phyloP scores from a whole-genome alignment of 1,140 invertebrate genomes.

The Eciton burchellii region DNA sequence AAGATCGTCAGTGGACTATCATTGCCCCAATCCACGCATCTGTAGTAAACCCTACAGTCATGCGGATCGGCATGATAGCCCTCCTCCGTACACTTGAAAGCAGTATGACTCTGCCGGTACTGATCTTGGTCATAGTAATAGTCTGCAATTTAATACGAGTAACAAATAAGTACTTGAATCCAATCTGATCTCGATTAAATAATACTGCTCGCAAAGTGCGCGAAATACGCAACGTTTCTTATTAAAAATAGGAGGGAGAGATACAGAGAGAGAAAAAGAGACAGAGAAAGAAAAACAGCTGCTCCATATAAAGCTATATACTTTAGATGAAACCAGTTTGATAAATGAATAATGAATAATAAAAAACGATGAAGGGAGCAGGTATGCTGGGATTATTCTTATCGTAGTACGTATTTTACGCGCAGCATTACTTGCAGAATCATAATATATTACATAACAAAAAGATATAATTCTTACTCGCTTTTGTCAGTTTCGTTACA shows the following conservation, averaged over 20 bases:
- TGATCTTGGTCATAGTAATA: constrained; percentile 64
- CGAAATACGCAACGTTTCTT: background rate
- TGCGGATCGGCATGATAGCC: constrained; percentile 87
- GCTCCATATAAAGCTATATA: constrained; percentile 29
- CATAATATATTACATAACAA: constrained; percentile 51
- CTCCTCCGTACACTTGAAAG: constrained; percentile 85
- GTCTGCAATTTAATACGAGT: constrained; percentile 65
- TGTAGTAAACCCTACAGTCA: constrained; percentile 87
- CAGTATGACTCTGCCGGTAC: constrained; percentile 47
- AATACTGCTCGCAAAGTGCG: background rate
- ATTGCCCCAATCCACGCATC: constrained; percentile 86
- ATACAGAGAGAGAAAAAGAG: too few relatives aligned
- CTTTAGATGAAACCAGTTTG: constrained; percentile 80
- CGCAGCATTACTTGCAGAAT: constrained; percentile 9
- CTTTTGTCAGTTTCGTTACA: constrained; percentile 31
- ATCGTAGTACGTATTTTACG: constrained; percentile 72
- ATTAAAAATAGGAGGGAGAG: background rate
- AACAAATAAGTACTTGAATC: background rate
- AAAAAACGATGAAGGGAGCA: constrained; percentile 17
- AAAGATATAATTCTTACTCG: constrained; percentile 64
- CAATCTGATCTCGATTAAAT: background rate
- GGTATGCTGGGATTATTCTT: constrained; percentile 69
- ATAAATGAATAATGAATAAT: constrained; percentile 72
- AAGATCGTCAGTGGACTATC: constrained; percentile 82
- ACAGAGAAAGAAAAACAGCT: background rate